Evolutionary conservation across 1,140 invertebrate species (phyloP).

Genomic region (Chrysopa pallens): DNA sequence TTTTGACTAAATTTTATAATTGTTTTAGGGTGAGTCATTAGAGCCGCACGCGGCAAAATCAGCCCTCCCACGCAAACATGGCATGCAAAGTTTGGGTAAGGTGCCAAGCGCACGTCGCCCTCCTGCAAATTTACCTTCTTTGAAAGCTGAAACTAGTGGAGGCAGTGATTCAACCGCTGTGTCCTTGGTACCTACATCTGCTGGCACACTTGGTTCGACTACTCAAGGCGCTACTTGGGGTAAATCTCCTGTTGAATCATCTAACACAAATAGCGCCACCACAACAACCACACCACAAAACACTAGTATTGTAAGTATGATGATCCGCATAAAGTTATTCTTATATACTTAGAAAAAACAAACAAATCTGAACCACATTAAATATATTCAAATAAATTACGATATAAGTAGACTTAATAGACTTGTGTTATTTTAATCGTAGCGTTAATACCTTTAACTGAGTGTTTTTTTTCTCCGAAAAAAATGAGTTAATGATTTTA

Average conservation of each 20-base stretch:
- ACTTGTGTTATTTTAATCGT: no score
- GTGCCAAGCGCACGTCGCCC: conserved; percentile 85
- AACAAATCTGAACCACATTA: no score
- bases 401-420: no score
- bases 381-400: no score
- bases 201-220: not conserved
- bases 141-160: conserved; percentile 66
- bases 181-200: conserved; percentile 18
- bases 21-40: conserved; percentile 63
- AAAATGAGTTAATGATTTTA: no score
- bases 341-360: no score
- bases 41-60: conserved; percentile 75
- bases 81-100: conserved; percentile 96
- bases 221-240: conserved; percentile 20
- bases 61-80: conserved; percentile 85
- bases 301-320: no score
- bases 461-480: no score
- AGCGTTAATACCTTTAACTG: no score
- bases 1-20: no score
- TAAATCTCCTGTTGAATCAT: conserved; percentile 14
- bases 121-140: conserved; percentile 91
- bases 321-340: no score
- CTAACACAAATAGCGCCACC: not conserved
- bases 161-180: conserved; percentile 19
- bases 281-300: not conserved